A percentile compares a stretch with the other conserved stretches of the same genome.
Conservation (phyloP, 1,140 invertebrate genomes). For the Rhopalosiphum padi region DNA sequence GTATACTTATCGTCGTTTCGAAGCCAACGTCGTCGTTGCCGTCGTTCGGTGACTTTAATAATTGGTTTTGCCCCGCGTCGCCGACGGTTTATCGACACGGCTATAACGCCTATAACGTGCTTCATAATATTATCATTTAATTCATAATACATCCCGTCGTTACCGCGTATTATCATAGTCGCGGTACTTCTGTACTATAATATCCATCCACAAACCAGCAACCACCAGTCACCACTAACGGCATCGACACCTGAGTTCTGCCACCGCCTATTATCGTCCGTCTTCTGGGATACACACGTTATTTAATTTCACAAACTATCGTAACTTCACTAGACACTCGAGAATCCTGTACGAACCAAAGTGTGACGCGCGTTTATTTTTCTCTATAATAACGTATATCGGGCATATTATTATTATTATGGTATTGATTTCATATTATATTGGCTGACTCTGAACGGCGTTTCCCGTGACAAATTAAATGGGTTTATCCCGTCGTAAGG, state of each 20-base stretch:
- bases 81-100: background rate
- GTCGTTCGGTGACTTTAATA: slow-evolving; percentile 27
- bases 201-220: background rate
- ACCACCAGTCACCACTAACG: no score
- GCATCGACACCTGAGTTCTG: no score
- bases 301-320: background rate
- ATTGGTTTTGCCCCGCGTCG: slow-evolving; percentile 3
- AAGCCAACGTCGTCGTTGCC: background rate
- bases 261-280: no score
- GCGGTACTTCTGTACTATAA: no score
- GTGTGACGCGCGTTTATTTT: background rate
- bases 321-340: background rate
- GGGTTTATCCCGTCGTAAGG: no score
- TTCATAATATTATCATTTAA: background rate
- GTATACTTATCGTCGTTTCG: background rate
- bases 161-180: no score
- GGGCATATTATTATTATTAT: no score
- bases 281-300: background rate
- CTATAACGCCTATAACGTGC: background rate
- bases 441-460: no score
- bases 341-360: background rate
- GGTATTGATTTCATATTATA: no score
- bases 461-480: no score
- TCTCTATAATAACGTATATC: background rate
- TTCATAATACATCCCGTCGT: background rate